Percentiles rank a stretch among this genome's conserved stretches.
These are phyloP conservation scores for Dasypus novemcinctus DNA, from an alignment of 2,113 vertebrate species.

Conservation along the genomic window DNA sequence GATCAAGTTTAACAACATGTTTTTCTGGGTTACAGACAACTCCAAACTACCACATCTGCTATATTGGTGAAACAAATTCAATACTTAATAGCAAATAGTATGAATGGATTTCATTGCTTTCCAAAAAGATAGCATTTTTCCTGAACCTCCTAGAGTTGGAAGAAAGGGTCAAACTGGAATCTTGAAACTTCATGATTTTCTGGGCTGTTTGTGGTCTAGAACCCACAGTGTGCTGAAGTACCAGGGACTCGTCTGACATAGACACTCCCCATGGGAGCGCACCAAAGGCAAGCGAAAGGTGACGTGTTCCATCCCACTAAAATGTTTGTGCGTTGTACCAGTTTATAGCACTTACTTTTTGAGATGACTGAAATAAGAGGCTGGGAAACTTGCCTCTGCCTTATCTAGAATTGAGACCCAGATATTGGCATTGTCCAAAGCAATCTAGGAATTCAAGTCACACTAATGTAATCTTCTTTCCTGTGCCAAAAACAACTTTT, in stretches of 20 bases:
- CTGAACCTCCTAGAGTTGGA: not conserved
- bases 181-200: not conserved
- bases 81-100: not conserved
- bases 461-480: constrained; percentile 58
- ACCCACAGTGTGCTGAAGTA: not conserved
- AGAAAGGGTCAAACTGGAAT: not conserved
- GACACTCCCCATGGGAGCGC: too few species aligned
- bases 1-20: too few species aligned
- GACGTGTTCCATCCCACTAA: not conserved
- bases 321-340: not conserved
- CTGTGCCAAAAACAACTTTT: constrained; percentile 69
- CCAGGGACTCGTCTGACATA: not conserved
- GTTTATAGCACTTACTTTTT: not conserved
- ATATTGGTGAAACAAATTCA: not conserved
- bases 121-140: not conserved
- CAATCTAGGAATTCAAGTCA: constrained; percentile 58
- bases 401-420: constrained; percentile 60
- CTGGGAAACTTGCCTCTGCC: constrained; percentile 42
- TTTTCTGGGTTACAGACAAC: too few species aligned
- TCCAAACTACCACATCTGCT: too few species aligned
- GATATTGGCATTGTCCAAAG: constrained; percentile 58
- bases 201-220: not conserved
- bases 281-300: not conserved
- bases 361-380: constrained; percentile 40
- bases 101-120: not conserved